Base-by-base conservation (phyloP, 1,140 invertebrate species). In the Cyphomyrmex costatus region DNA sequence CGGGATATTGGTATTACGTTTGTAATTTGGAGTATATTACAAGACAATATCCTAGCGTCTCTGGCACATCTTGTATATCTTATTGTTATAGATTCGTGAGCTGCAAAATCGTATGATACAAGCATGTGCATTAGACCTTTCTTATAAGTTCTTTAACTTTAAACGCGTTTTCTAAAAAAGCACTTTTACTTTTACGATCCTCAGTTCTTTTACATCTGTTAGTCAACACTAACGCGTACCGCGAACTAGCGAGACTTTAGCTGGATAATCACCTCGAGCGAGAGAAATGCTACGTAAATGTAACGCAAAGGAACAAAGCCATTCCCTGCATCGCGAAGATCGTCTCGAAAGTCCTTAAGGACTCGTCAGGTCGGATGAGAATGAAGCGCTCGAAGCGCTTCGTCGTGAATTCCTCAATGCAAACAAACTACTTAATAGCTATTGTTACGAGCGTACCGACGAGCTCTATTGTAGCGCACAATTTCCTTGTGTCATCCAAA, bases 401-500 rank as follows among this genome's bases (percentile, higher is more conserved):
- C 65, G 36, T 21, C 36, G 65, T 71, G 85, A 93, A 93, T 92
- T 92, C 90, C 92, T 93, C 90, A 91, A 90, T 91, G 90, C 90
- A 93, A 93, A 93, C 92, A 93, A 93, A 93, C 90, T 93, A 93
- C 91, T 93, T 93, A 92, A 93, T 93, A 92, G 88, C 90, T 92
- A 92, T 92, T 92, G 92, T 93, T 93, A 84, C 60, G 73, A 82
- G 56, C 65, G 78, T 76, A 79, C 58, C 68, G 56, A n/a, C 53
- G 83, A 88, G 85, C 76, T 90, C 88, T 84, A 58, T 68, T 27
- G 42, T 16, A 46, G 12, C 19, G 51, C 56, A 33, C 85, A 80
- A 86, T 89, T 88, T 79, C 78, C 53, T 80, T 42, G 68, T 36
- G 61, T 27, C 68, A 68, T 61, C 30, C 58, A 42, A 74, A 88